Conservation (phyloP, 2,113 vertebrate genomes). For the Anolis carolinensis region DNA sequence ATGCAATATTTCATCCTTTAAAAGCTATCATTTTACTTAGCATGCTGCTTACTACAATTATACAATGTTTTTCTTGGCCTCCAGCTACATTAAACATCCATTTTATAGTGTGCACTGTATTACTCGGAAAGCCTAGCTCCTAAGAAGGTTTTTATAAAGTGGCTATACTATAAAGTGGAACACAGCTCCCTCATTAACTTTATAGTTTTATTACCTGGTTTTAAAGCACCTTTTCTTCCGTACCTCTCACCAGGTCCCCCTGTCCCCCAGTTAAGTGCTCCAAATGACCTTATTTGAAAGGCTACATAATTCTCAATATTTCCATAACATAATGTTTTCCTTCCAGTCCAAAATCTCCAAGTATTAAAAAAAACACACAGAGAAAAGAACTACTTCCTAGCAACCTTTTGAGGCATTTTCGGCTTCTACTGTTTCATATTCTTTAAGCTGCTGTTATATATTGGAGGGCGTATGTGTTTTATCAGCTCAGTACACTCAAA, state of each 20-base stretch:
- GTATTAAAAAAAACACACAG: not conserved
- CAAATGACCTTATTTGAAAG: not conserved
- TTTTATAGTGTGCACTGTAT: conserved; percentile 75
- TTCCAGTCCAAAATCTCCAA: conserved; percentile 12
- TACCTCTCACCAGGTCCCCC: conserved; percentile 4
- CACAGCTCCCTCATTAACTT: conserved; percentile 77
- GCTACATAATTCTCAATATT: conserved; percentile 2
- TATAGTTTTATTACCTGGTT: conserved; percentile 77
- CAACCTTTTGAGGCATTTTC: not conserved
- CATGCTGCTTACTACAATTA: conserved; percentile 78
- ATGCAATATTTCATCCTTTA: conserved; percentile 74
- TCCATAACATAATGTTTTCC: conserved; percentile 6
- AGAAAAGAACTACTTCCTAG: not conserved
- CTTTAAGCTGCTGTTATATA: not conserved
- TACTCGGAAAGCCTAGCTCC: conserved; percentile 72
- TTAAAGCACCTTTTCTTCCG: conserved; percentile 71
- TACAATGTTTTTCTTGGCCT: conserved; percentile 80
- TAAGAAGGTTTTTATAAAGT: conserved; percentile 64
- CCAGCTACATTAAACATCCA: conserved; percentile 78
- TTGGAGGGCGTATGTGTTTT: not conserved
- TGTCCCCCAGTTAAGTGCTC: not conserved
- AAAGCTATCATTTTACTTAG: conserved; percentile 80
- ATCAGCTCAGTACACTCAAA: not conserved
- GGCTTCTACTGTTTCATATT: not conserved
- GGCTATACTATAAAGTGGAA: conserved; percentile 64